Evolutionary conservation across 2,888 invertebrate species (phyloP).

Genomic region (Onchidella celtica): DNA sequence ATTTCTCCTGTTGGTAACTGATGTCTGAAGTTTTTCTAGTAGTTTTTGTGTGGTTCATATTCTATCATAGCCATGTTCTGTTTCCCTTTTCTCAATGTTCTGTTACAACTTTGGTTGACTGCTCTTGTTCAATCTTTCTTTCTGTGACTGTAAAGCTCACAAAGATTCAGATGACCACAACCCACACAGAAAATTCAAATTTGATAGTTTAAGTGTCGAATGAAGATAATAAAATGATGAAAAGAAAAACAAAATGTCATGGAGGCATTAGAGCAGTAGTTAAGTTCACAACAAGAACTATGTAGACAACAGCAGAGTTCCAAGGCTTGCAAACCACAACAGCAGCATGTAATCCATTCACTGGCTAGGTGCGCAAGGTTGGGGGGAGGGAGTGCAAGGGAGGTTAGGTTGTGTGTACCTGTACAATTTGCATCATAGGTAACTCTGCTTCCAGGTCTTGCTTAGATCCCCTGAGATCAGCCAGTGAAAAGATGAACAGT

Average conservation of each 20-base stretch:
- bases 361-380: not conserved
- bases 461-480: conserved; percentile 71
- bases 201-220: not conserved
- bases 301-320: conserved; percentile 21
- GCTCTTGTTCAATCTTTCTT: no score
- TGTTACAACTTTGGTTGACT: no score
- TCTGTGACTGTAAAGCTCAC: no score
- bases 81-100: no score
- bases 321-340: conserved; percentile 26
- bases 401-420: conserved; percentile 81
- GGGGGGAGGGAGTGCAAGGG: not conserved
- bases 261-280: no score
- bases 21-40: no score
- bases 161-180: no score
- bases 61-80: no score
- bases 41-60: no score
- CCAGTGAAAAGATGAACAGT: conserved; percentile 13
- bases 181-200: no score
- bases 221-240: not conserved
- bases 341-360: conserved; percentile 31
- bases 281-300: conserved; percentile 33
- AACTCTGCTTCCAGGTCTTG: conserved; percentile 86
- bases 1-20: no score
- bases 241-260: not conserved
- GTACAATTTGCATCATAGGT: conserved; percentile 99